Evolutionary conservation across 2,888 invertebrate genomes (phyloP), one percentile per base, ranked within the genome.

Genomic region (Lomographa bimaculata): DNA sequence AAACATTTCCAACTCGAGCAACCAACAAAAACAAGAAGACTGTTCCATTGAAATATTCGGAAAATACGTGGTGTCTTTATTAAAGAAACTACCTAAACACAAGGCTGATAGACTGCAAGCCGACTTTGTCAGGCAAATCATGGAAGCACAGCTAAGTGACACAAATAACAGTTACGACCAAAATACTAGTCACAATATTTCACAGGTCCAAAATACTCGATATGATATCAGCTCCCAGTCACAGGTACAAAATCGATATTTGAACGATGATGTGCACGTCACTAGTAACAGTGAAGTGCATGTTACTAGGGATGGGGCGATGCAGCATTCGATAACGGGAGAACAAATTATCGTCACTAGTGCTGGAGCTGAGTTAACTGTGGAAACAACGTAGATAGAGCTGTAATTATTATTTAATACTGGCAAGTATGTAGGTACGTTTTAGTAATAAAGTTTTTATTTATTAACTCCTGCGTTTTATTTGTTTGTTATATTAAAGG

Each of bases 21-120:
- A 14, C 21, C 32, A 8, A 5, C 16, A 8, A 7, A 21, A 7
- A 5, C 9, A 7, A 20, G 24, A 38, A 17, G 60, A 61, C 1
- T 17, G 3, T 3, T 58, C 54, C 1, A 7, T 71, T 2, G 65
- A 73, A 9, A 42, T 60, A 7, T 77, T 77, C 10, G 71, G 66
- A 0, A 58, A 56, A 32, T 77, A 77, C 9, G 8, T 74, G 0
- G 55, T 54, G 0, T 64, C 71, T 0, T 29, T 77, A 23, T 29
- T 77, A 6, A 62, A 56, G 40, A 61, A 68, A n/a, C 7, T 77
- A 1, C 77, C 77, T 0, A 60, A 57, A 20, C 18, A 56, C 0
- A 50, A 60, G 0, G 66, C 73, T 0, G 64, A 62, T 36, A 50
- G 54, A 2, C 10, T 77, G 0, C 77, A 77, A 46, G 55, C 52